A percentile compares a stretch with the other conserved stretches of the same genome.
These are phyloP conservation scores for Gorsachius goisagi DNA, from an alignment of 2,113 vertebrate species.

Conservation along the genomic window DNA sequence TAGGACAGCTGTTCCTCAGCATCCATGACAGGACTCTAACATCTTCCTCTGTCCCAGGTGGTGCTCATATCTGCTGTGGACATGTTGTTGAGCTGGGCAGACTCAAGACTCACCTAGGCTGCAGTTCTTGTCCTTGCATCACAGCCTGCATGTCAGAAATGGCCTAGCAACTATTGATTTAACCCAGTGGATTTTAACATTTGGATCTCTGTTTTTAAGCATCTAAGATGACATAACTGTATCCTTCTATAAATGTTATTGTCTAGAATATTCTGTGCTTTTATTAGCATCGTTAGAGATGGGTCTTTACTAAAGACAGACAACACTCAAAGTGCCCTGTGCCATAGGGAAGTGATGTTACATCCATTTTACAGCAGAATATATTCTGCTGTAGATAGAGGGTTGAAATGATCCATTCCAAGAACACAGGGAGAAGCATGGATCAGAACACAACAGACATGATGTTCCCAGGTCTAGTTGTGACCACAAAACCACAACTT, in stretches of 20 bases:
- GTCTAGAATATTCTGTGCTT: background rate
- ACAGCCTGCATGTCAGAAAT: background rate
- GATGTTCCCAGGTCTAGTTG: background rate
- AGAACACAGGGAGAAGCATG: background rate
- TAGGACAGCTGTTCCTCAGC: background rate
- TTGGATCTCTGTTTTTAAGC: background rate
- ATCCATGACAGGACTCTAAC: background rate
- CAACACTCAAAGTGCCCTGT: background rate
- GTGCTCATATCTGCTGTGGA: background rate
- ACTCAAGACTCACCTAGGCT: background rate
- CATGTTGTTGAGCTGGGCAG: background rate
- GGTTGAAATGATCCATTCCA: background rate
- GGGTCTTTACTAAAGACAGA: background rate
- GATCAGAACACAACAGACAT: background rate
- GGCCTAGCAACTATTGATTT: background rate
- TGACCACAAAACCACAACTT: conserved; percentile 13
- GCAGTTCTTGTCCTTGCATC: background rate
- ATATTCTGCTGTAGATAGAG: background rate
- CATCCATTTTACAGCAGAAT: background rate
- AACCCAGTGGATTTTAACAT: background rate
- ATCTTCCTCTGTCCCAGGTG: background rate
- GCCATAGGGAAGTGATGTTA: background rate
- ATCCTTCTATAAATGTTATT: background rate
- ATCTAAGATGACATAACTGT: background rate
- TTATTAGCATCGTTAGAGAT: background rate